These are phyloP conservation scores for Lophotriccus pileatus DNA, from an alignment of 2,797 vertebrate genomes.

Conservation along the genomic window DNA sequence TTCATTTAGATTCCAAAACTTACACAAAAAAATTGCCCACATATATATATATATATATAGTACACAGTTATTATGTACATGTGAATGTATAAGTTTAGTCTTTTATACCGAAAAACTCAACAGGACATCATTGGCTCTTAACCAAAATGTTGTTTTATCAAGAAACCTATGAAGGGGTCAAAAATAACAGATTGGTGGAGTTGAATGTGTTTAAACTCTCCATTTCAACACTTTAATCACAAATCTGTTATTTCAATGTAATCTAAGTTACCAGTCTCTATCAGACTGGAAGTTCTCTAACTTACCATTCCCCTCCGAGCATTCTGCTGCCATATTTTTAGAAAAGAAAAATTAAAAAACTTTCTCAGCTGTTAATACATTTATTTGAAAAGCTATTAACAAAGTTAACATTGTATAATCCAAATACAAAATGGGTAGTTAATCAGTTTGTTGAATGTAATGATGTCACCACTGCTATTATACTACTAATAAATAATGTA, in stretches of 20 bases:
- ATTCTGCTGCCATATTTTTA: constrained; percentile 75
- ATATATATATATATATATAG: not conserved
- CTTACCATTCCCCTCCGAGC: constrained; percentile 75
- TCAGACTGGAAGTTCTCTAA: constrained; percentile 65
- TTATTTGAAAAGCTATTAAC: constrained; percentile 50
- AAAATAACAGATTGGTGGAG: constrained; percentile 9
- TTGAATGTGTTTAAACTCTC: not conserved
- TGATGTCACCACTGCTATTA: not conserved
- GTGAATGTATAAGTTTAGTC: not conserved
- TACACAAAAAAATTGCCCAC: not conserved
- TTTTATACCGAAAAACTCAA: not conserved
- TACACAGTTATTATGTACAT: not conserved
- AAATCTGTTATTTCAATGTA: constrained; percentile 27
- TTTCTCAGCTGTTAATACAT: constrained; percentile 69
- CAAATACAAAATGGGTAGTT: constrained; percentile 38
- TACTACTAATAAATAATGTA: not conserved
- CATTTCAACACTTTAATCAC: not conserved
- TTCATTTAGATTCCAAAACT: not conserved
- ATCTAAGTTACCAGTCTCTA: constrained; percentile 42
- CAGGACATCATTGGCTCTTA: not conserved
- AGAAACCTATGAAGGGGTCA: not conserved
- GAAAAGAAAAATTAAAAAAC: constrained; percentile 73
- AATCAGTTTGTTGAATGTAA: not conserved
- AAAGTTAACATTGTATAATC: constrained; percentile 17
- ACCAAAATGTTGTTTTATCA: not conserved